Base-by-base conservation (phyloP, 2,888 invertebrate species). In the Polydrusus pterygomalis region DNA sequence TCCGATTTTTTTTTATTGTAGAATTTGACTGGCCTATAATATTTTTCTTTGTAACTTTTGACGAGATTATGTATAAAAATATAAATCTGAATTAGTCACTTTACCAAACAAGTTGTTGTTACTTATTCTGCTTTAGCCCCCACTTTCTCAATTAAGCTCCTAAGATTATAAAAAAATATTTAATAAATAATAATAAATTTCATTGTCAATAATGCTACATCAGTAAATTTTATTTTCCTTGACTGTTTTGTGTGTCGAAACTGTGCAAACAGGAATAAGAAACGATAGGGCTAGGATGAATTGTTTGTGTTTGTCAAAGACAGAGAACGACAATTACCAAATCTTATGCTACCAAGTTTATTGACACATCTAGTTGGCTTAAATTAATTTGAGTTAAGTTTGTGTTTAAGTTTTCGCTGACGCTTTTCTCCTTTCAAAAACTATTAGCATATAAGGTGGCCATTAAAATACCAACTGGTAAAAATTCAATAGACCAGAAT, bases 231-330 rank as follows among this genome's bases (percentile, higher is more conserved):
- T 25, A 25, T 1, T 25, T 25, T 25, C 5, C 1, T 25, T 25
- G 25, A 25, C 54, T 17, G 38, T 8, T 8, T 60, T 62, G 62
- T 70, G 51, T 70, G 70, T 62, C 38, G 38, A 70, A 56, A 60
- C 62, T 62, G 70, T 70, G 62, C 49, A 70, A 70, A 62, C 70
- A 62, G 18, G 62, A 49, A 60, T 60, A 49, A 34, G 38, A 34
- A 49, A 47, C 47, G 70, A 70, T 62, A 49, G 70, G 70, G 60
- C 49, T n/a, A 51, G 49, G 70, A 56, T 49, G 60, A 62, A 70
- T 30, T 62, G 47, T 70, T 70, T 70, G 38, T 34, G 51, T 49
- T 58, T 70, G 62, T 10, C 62, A 70, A 70, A 70, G 34, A 62
- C 49, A 30, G 70, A 43, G 43, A 43, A 43, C 5, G 5, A 43